Base-by-base conservation (phyloP, 2,113 vertebrate species). In the Furnarius figulus region DNA sequence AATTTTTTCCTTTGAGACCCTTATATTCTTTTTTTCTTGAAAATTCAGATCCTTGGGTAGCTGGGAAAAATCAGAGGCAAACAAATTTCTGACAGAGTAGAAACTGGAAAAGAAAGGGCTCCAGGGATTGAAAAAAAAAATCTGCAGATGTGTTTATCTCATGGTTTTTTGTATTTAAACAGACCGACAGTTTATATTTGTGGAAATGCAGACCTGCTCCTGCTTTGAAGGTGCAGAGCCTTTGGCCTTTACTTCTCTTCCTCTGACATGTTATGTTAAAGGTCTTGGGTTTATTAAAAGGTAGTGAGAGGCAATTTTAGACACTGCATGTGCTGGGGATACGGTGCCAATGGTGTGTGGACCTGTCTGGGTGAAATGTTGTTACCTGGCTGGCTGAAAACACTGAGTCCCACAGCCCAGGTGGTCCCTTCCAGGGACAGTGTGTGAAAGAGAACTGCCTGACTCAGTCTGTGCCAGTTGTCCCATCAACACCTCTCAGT, bases 401-500 rank as follows among this genome's bases (percentile, higher is more conserved):
- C 33, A 39, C 20, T 0, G 1, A 75, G 5, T 49, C 19, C 62
- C 77, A 39, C 0, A 0, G 46, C 6, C 44, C 49, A 50, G 20
- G 52, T 0, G 2, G 33, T 52, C 37, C 35, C 37, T 44, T 40
- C 18, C 15, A 75, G 71, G 62, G 47, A 23, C 31, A 56, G 30
- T 0, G 5, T 14, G 52, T 55, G 61, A n/a, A 85, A 63, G 24
- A 83, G 30, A 44, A 39, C 37, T 73, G 59, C 31, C 31, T 63
- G 40, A 39, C 73, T 22, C 44, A 14, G 5, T 25, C 46, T 58
- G 30, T 25, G n/a, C 4, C 50, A 35, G 15, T 22, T 56, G 17
- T 90, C 58, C 75, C 20, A 6, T 24, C 58, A 58, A 23, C 46
- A 55, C 18, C 31, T 81, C 55, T 31, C 23, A 28, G 8, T 56